Evolutionary conservation across 2,888 invertebrate genomes (phyloP), one percentile per base, ranked within the genome.

Genomic region (Xanthorhoe designata): DNA sequence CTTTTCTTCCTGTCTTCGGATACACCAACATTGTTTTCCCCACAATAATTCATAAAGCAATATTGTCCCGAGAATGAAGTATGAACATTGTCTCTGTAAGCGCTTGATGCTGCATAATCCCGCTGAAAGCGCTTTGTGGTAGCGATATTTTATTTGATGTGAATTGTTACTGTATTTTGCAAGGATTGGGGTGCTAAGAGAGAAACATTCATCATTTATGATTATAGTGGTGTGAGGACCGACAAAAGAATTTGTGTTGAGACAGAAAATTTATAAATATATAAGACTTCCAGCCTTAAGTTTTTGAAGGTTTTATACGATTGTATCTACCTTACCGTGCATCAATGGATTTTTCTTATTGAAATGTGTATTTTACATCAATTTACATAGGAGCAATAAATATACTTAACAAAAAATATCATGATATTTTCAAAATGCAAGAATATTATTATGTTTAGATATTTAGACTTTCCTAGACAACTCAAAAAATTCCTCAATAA

Each of bases 61-160:
- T 70, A 64, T 66, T 60, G 61, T 61, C 56, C 38, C 53, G 50
- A 32, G 56, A 56, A 59, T 51, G 58, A 59, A 24, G 50, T 55
- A 62, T 50, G 50, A 57, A 61, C 69, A 68, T 57, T 70, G 70
- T 74, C 73, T 59, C 38, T 42, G 38, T 76, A 80, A 79, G 77
- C 72, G 72, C 71, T 78, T 77, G 74, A 78, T 74, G 73, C 83
- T 71, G 68, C 70, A 73, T 83, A 83, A 83, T 81, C 80, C 80
- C 72, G 69, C 64, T 74, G 78, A 81, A 78, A 79, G 76, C 68
- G 75, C 66, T 57, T 66, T 69, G 61, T 54, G 47, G 55, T n/a
- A 50, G 71, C 76, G 78, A 78, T 79, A 79, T 78, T 80, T 80
- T 75, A 79, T 78, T 81, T 78, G 69, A 75, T 71, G 70, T 67